Evolutionary conservation across 2,797 vertebrate genomes (phyloP), one percentile per base, ranked within the genome.

Genomic region (Threskiornis aethiopicus): DNA sequence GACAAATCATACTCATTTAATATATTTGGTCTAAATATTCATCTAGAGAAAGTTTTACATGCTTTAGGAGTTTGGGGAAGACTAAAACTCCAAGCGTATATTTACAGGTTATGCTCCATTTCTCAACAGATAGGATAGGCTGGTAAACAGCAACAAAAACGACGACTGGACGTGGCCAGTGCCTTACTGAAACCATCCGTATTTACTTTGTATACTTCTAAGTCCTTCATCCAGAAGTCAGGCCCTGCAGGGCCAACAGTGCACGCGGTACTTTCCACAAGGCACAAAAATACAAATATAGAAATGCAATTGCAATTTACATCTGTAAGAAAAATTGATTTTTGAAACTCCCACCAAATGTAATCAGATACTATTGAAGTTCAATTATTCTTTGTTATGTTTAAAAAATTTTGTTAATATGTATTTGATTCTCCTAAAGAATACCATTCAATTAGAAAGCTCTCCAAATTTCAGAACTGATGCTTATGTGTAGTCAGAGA

Each of bases 281-380:
- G 46, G 85, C 87, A 87, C 58, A 82, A 54, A 94, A 90, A 41
- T 1, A 78, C 78, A 95, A 77, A 57, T 41, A 75, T 13, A 87
- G 83, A 84, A 86, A 90, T 2, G 35, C 69, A 75, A 84, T 1
- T 79, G 71, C 61, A 84, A 65, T 70, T 70, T n/a, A 52, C 59
- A 72, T 70, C 54, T 15, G n/a, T 14, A 33, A 61, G 65, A 41
- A 73, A 90, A 80, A 52, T 0, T 12, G 31, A 79, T 80, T 87
- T 92, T 52, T 81, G 85, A 93, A 93, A 75, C 75, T 81, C 64
- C 19, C 37, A 81, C 62, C 57, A 76, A 77, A 90, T 39, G 89
- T 61, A 91, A 94, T 91, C 90, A 95, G 86, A 88, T 90, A 44
- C 77, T 52, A 94, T 25, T 88, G 83, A 94, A 76, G 55, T 67